Evolutionary conservation across 2,888 invertebrate species (phyloP), one percentile per base, ranked within the genome.

Genomic region (Spialia ferax): DNA sequence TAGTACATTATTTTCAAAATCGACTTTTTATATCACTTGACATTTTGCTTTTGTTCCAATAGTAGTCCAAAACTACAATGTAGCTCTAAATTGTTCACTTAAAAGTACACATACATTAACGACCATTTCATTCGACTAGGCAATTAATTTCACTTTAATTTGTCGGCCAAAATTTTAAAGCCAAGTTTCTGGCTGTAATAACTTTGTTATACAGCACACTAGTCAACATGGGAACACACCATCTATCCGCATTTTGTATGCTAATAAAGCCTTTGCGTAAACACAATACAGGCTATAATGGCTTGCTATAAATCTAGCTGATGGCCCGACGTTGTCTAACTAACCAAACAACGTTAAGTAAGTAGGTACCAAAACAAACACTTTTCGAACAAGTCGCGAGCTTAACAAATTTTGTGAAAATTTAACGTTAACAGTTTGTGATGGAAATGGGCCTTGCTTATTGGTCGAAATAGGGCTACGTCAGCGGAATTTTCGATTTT

Each of bases 381-480:
- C 73, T 76, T 71, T 74, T 56, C 59, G 74, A 75, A 75, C 76
- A 74, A 79, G 75, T 79, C 74, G 74, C 76, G 74, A 71, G 73
- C 74, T 75, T 73, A 70, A 73, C 76, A 78, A 79, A 80, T 81
- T 80, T 77, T 73, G 75, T 72, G 76, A 74, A 78, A 77, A 79
- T 77, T 77, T 74, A 73, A 77, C 79, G 77, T 75, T 79, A 80
- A 81, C 75, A 77, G 72, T 80, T 77, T 76, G 69, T 69, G 70
- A 59, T 74, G 75, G 71, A 79, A 81, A 80, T 76, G 73, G 73
- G 71, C 60, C 71, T 71, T 69, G 72, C 77, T 79, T 59, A 57
- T 52, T 42, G 55, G 42, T 29, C 35, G 15, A 3, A 20, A 13
- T 22, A 59, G 65, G 50, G 35, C 7, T 52, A 15, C 15, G 62